Base-by-base conservation (phyloP, 2,888 invertebrate species). In the Ariolimax columbianus region DNA sequence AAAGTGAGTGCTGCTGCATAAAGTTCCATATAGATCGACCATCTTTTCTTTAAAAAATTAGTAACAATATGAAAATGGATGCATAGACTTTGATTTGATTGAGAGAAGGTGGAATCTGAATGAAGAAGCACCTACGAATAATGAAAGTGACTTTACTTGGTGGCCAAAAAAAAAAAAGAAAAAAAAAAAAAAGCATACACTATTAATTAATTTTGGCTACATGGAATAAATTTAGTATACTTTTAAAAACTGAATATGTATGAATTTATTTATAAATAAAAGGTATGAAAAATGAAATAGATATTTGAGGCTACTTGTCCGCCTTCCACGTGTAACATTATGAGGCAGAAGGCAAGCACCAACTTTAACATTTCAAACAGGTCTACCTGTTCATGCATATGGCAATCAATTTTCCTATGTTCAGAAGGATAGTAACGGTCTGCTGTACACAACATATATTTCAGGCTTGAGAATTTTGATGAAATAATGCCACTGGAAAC, bases 41-140 rank as follows among this genome's bases (percentile, higher is more conserved):
- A 47, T 43, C 1, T n/a, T 43, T 47, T 73, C 30, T 73, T n/a
- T 14, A 26, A 40, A 68, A 19, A 73, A n/a, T n/a, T 2, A 40
- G 40, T 38, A 19, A 73, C 23, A 72, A 38, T 1, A 43, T 30
- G 7, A 47, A n/a, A 43, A n/a, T 30, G 30, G 73, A 73, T 73
- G 73, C 73, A 73, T 73, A 73, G 73, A 73, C 73, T 40, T 40
- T 43, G 43, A n/a, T 72, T 38, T 40, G 40, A 26, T 14, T 7
- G 43, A n/a, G 43, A 3, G 43, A 0, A 26, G 23, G 72, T 38
- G 33, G 4, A 33, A 33, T 33, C 33, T 66, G 66, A 66, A 66
- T 63, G 63, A 63, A 63, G 30, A 63, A 6, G 63, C n/a, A 63
- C n/a, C 63, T 30, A 30, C 3, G 30, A 63, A 63, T 63, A 63